A percentile compares a stretch with the other conserved stretches of the same genome.
These are phyloP conservation scores for Teinopalpus imperialis DNA, from an alignment of 2,888 invertebrate genomes.

Conservation along the genomic window DNA sequence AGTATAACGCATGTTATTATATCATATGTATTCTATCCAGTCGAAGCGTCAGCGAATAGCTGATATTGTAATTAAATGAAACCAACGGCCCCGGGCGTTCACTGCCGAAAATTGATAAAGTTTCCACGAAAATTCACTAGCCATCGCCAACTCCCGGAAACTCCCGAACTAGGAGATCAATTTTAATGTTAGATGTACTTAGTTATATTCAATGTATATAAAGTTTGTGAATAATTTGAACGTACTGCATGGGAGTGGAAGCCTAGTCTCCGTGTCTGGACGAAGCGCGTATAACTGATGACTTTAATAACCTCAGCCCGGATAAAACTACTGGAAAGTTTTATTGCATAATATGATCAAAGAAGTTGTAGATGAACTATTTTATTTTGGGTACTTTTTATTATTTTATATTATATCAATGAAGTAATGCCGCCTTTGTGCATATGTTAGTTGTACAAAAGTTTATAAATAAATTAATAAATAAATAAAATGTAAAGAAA, in stretches of 20 bases:
- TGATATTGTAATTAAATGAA: constrained; percentile 39
- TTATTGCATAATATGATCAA: too few species aligned
- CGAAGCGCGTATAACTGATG: constrained; percentile 10
- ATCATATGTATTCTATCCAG: not conserved
- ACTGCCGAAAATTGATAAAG: constrained; percentile 48
- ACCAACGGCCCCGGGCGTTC: constrained; percentile 35
- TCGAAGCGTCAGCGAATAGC: constrained; percentile 15
- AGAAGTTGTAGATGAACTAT: too few species aligned
- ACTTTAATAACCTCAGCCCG: constrained; percentile 7
- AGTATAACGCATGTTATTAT: not conserved
- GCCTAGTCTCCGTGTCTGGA: not conserved
- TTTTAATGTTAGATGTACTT: constrained; percentile 33
- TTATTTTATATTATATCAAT: too few species aligned
- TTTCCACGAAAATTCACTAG: constrained; percentile 46
- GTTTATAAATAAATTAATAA: too few species aligned
- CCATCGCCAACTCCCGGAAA: constrained; percentile 37
- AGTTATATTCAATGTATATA: constrained; percentile 25
- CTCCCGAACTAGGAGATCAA: constrained; percentile 38
- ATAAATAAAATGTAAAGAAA: too few species aligned
- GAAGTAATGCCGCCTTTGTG: too few species aligned
- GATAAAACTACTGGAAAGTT: constrained; percentile 1
- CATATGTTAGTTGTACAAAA: too few species aligned
- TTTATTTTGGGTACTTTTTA: too few species aligned
- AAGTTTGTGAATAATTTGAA: constrained; percentile 23
- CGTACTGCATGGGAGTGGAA: constrained; percentile 9